A percentile compares a stretch with the other conserved stretches of the same genome.
These are phyloP conservation scores for Drosophila phalerata DNA, from an alignment of 2,888 invertebrate genomes.

Conservation along the genomic window DNA sequence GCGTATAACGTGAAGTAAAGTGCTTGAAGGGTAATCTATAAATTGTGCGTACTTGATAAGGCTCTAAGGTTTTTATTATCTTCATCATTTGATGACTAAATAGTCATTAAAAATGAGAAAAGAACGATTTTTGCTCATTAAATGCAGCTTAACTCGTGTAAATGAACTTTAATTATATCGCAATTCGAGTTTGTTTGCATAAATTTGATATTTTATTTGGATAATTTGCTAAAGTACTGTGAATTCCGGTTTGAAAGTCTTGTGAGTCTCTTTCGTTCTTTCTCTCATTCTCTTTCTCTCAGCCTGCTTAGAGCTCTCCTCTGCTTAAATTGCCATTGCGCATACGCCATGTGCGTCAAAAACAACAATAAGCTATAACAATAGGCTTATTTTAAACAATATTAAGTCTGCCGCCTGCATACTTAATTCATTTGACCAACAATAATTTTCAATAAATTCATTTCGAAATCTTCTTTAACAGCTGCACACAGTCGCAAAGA, in stretches of 20 bases:
- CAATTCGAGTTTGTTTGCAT: conserved; percentile 17
- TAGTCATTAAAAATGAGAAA: not conserved
- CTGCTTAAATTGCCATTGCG: conserved; percentile 7
- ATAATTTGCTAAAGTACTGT: not conserved
- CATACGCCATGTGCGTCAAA: conserved; percentile 43
- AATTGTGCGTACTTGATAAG: conserved; percentile 45
- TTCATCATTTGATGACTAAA: not conserved
- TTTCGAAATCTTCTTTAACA: conserved; percentile 25
- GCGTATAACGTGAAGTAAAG: conserved; percentile 34
- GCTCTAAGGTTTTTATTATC: conserved; percentile 6
- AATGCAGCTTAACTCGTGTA: not conserved
- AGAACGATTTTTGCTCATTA: not conserved
- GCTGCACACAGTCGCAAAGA: conserved; percentile 6
- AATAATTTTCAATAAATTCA: conserved; percentile 6
- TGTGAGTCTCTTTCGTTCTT: not conserved
- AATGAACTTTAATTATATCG: conserved; percentile 13
- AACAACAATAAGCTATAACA: not conserved
- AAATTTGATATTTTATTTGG: conserved; percentile 3
- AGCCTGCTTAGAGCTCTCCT: not conserved
- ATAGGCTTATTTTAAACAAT: conserved; percentile 2
- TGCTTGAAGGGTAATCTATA: conserved; percentile 39
- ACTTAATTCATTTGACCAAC: conserved; percentile 11
- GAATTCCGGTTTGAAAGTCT: not conserved
- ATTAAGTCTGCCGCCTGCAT: conserved; percentile 28
- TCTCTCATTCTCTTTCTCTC: not conserved